phyloP scores from a whole-genome alignment of 2,797 vertebrate species.

The Eulemur mongoz region DNA sequence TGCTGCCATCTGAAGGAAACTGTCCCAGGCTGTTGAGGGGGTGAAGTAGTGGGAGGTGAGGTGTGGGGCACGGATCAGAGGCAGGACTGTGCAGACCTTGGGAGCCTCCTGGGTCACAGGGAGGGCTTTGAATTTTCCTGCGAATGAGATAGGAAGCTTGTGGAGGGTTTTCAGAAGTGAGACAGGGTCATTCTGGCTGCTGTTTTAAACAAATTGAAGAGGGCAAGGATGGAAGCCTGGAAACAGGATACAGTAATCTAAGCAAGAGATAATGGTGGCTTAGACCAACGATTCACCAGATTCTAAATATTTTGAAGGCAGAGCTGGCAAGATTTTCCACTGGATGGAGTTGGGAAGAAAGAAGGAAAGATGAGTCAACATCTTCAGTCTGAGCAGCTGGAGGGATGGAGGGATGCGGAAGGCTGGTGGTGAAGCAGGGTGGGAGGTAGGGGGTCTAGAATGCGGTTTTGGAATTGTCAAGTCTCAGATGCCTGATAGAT shows the following conservation, averaged over 20 bases:
- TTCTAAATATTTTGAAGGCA: constrained; percentile 33
- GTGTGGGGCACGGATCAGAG: background rate
- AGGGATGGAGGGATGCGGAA: background rate
- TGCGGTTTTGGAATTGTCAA: background rate
- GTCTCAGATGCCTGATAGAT: background rate
- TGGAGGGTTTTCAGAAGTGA: constrained; percentile 9
- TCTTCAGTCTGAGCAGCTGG: background rate
- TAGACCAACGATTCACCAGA: background rate
- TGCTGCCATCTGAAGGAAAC: background rate
- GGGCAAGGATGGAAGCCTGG: background rate
- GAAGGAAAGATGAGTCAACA: background rate
- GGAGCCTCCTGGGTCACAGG: background rate
- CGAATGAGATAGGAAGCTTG: background rate
- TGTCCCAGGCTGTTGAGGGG: background rate
- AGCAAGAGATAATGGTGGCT: background rate
- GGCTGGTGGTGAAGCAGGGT: background rate
- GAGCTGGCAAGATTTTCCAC: background rate
- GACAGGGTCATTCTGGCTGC: background rate
- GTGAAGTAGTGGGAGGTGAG: background rate
- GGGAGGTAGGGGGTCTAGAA: background rate
- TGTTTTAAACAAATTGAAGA: constrained; percentile 25
- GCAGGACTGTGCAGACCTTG: background rate
- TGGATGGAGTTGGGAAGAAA: background rate
- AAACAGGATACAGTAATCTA: background rate
- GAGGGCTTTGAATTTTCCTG: background rate